phyloP scores from a whole-genome alignment of 2,797 vertebrate species.

The Characodon lateralis region DNA sequence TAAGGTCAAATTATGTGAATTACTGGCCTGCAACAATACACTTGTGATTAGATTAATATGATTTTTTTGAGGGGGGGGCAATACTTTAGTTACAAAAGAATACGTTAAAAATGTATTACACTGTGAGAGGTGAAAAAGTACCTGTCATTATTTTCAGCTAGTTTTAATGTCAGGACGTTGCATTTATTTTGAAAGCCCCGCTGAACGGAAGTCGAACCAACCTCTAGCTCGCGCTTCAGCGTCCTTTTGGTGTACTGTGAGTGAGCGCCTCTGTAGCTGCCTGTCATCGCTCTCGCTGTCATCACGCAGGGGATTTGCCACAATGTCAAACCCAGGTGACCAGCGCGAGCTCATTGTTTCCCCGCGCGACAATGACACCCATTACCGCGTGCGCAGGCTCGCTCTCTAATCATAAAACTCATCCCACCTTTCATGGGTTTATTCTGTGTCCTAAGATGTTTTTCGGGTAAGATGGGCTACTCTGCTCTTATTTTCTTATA shows the following conservation, averaged over 20 bases:
- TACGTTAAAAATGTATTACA: too few relatives aligned
- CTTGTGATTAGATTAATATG: too few relatives aligned
- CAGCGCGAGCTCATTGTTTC: conserved; percentile 65
- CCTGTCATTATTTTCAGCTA: neutral
- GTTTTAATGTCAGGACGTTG: conserved; percentile 35
- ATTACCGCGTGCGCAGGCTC: conserved; percentile 37
- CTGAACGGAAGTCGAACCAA: conserved; percentile 26
- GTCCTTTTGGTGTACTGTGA: conserved; percentile 50
- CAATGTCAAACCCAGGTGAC: conserved; percentile 70
- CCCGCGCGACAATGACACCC: conserved; percentile 54
- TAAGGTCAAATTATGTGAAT: too few relatives aligned
- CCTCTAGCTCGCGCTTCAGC: conserved; percentile 48
- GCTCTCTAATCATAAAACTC: conserved; percentile 32
- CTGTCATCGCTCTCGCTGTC: conserved; percentile 59
- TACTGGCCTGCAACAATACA: too few relatives aligned
- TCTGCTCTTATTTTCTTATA: neutral
- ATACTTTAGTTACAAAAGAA: too few relatives aligned
- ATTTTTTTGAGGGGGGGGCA: too few relatives aligned
- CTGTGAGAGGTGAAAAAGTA: too few relatives aligned
- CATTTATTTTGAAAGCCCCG: conserved; percentile 44
- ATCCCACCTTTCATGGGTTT: conserved; percentile 16
- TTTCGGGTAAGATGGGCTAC: conserved; percentile 55
- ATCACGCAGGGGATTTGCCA: conserved; percentile 65
- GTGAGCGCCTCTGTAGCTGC: conserved; percentile 43
- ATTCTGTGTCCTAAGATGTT: conserved; percentile 39